Base-by-base conservation (phyloP, 2,797 vertebrate genomes). In the Serranus cabrilla region DNA sequence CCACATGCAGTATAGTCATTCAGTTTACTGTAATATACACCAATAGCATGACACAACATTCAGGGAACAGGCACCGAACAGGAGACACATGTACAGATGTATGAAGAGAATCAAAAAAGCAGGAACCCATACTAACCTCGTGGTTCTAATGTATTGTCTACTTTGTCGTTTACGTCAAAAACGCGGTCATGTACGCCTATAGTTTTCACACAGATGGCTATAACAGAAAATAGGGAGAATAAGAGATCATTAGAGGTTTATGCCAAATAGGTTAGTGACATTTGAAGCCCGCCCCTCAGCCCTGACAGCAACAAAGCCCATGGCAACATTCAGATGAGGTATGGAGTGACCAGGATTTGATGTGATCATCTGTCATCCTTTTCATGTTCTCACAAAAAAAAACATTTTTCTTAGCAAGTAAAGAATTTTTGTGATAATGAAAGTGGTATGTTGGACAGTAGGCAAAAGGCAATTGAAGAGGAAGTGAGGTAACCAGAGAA, bases 81-180 rank as follows among this genome's bases (percentile, higher is more conserved):
- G 80, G 74, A 83, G 54, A 84, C 73, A 88, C 64, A 72, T 62
- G 74, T 71, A 87, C 74, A 96, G 83, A 93, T 82, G 91, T 87
- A 95, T 68, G 94, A 96, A 95, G 95, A 95, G 94, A 89, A 89
- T 84, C 77, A 87, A 88, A 93, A 89, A 89, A 94, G 92, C 93
- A 96, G 92, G 95, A 97, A 97, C 96, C 95, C 96, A 99, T 99
- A 99, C 98, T 99, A 97, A 99, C 98, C 98, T 99, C 97, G 96
- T 96, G 98, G 98, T 97, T 99, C 98, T 99, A 99, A 98, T 95
- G 98, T 98, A 99, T 98, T 99, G 97, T 99, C 98, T 99, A 99
- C 97, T 98, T 98, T 99, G 96, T 99, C 98, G 97, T 98, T 98
- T 97, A 98, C 97, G 94, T 98, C 98, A 97, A 99, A 99, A 97